Evolutionary conservation across 2,888 invertebrate species (phyloP).

Genomic region (Ligdia adustata): DNA sequence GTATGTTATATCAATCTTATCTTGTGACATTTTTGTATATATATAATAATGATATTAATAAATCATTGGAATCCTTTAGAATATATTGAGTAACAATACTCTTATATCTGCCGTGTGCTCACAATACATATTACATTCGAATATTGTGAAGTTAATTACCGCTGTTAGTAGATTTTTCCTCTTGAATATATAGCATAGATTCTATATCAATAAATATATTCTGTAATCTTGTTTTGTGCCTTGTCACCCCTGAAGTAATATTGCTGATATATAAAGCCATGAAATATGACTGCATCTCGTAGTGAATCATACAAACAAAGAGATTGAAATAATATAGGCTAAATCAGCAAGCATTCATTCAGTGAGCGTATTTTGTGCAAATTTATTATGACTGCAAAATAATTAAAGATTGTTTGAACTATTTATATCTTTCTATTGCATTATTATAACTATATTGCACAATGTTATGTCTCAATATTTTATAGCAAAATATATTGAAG

Average conservation of each 20-base stretch:
- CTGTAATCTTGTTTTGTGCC: conserved; percentile 69
- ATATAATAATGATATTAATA: too few species aligned
- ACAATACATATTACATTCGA: too few species aligned
- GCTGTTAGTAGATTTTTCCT: conserved; percentile 23
- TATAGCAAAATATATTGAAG: conserved; percentile 66
- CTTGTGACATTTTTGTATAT: too few species aligned
- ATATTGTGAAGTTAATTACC: too few species aligned
- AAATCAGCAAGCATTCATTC: conserved; percentile 54
- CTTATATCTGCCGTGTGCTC: too few species aligned
- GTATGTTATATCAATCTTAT: too few species aligned
- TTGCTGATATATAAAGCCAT: conserved; percentile 46
- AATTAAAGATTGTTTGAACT: conserved; percentile 74
- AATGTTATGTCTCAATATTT: conserved; percentile 82
- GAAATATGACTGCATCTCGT: conserved; percentile 36
- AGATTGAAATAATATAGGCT: conserved; percentile 37
- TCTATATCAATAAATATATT: conserved; percentile 3
- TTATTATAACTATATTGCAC: conserved; percentile 74
- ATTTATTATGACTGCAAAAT: conserved; percentile 72
- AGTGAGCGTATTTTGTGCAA: conserved; percentile 70
- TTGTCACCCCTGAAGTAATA: conserved; percentile 63
- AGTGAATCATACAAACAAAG: conserved; percentile 36
- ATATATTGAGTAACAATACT: too few species aligned
- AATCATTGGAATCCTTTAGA: too few species aligned
- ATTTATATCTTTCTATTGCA: conserved; percentile 70
- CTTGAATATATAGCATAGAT: conserved; percentile 21